Evolutionary conservation across 2,113 vertebrate species (phyloP), one percentile per base, ranked within the genome.

Genomic region (Platichthys flesus): DNA sequence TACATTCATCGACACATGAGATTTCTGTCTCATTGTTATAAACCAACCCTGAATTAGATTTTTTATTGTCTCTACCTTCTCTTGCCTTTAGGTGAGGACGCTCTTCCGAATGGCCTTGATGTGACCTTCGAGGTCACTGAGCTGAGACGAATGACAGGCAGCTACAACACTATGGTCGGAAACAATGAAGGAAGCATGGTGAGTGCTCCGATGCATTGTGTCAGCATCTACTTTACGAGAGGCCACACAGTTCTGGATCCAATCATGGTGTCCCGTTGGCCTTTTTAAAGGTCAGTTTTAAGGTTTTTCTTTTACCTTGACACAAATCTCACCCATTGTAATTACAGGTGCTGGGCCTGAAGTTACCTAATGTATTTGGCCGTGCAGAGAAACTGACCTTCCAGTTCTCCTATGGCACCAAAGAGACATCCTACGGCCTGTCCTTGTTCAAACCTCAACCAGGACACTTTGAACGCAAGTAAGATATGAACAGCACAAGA

Each of bases 111-210:
- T 0, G 98, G 97, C 35, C 91, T 99, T 4, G 98, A 99, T 1
- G 96, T 99, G 40, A 99, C 95, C 0, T 99, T 99, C 68, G 96
- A 99, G 57, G 97, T 99, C n/a, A 96, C 94, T 0, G 98, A 99
- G 61, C 75, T 99, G 49, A 93, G 97, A 71, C 93, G 96, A 52
- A 59, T 99, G 71, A 99, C 98, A 0, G 97, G 97, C 86, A 99
- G 97, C 81, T 98, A 98, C 76, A 98, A 98, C 91, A 99, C 97
- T 10, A 98, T 98, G 97, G 97, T 99, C 21, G 98, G 98, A 64
- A 99, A 99, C 92, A 99, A 98, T 0, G 98, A 99, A 89, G 98
- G 98, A 83, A 98, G 97, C 69, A 99, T 99, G 98, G 98, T 99
- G 93, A 91, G 93, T n/a, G 3, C 16, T 14, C 2, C 6, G 7